Base-by-base conservation (phyloP, 2,888 invertebrate species). In the Luperina testacea region DNA sequence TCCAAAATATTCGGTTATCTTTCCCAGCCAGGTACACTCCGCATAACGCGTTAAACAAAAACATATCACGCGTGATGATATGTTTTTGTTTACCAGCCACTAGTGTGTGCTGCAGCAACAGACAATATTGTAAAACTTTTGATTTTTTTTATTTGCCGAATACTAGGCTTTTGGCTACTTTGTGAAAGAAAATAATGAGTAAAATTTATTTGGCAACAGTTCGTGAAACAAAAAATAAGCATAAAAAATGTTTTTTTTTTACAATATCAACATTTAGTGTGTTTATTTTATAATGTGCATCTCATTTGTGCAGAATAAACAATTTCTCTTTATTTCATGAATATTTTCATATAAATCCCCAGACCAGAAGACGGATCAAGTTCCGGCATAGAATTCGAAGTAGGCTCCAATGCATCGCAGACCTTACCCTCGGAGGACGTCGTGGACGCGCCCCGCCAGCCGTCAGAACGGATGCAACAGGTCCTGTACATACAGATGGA, bases 401-500 rank as follows among this genome's bases (percentile, higher is more conserved):
- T 91, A 82, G 96, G 94, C 69, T 93, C 95, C 2, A 93, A 94
- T 59, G 90, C 94, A 68, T 94, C 95, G 0, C 91, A 92, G 64
- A 95, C 96, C 0, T 86, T 94, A 61, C 94, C 96, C 0, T 95
- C 95, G 0, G 95, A 95, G 32, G 93, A 92, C 32, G 85, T 92
- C 38, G 85, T 94, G 63, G 92, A 94, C 72, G 84, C 92, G 0
- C 91, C 93, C 0, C 81, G 91, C 24, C 92, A 92, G 0, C 91
- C 88, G 0, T 91, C 92, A 0, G 90, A 87, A 3, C 81, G 90
- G 0, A 77, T 94, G 1, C 93, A 93, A 61, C 98, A 98, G 91
- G 98, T 98, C 78, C 97, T 99, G 96, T 99, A 99, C 92, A 97
- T 97, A 71, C 99, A 99, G 97, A 99, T 99, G 99, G 99, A 99